Percentiles rank a stretch among this genome's conserved stretches.
phyloP scores from a whole-genome alignment of 2,113 vertebrate species.

The Enhydra lutris region DNA sequence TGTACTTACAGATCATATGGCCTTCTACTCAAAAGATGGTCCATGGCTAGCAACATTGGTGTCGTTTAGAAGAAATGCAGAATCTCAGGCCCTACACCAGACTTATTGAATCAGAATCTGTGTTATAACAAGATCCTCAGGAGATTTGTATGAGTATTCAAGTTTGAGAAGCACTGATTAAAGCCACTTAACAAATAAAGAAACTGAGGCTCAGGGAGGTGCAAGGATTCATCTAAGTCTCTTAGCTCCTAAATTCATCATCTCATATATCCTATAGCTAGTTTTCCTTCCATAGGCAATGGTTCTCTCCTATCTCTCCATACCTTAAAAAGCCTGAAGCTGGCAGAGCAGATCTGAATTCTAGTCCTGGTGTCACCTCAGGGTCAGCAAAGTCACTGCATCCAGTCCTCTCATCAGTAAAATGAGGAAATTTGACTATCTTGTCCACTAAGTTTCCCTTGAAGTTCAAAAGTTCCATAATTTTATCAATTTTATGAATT shows the following conservation, averaged over 20 bases:
- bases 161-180: not conserved
- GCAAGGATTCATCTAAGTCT: not conserved
- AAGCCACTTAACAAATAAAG: not conserved
- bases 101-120: not conserved
- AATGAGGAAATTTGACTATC: not conserved
- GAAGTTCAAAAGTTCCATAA: not conserved
- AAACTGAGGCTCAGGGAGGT: not conserved
- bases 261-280: not conserved
- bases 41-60: too few relatives aligned
- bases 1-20: not conserved
- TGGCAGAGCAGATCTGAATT: not conserved
- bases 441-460: not conserved
- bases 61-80: not conserved
- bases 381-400: not conserved
- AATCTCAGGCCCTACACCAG: not conserved
- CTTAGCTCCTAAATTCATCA: not conserved
- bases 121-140: not conserved
- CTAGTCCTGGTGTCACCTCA: not conserved
- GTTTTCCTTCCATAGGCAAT: not conserved
- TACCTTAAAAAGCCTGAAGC: not conserved
- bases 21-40: not conserved
- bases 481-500: not conserved
- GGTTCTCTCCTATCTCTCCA: not conserved
- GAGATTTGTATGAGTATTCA: not conserved
- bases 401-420: not conserved